A percentile compares a stretch with the other conserved stretches of the same genome.
Conservation (phyloP, 2,113 vertebrate species). For the Polypterus bichir region DNA sequence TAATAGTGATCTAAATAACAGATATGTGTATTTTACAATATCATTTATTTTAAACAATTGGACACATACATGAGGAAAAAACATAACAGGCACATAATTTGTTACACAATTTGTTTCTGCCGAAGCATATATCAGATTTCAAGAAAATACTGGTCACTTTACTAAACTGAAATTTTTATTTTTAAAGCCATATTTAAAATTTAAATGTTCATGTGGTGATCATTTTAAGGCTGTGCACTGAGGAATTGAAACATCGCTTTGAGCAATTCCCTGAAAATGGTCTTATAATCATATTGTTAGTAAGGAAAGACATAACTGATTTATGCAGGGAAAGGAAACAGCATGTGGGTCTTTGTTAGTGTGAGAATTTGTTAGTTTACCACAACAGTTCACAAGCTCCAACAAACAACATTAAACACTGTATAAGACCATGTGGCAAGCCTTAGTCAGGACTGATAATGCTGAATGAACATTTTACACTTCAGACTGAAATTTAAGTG, state of each 20-base stretch:
- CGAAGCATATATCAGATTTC: not conserved
- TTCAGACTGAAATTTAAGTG: not conserved
- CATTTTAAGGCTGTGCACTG: not conserved
- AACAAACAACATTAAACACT: no score
- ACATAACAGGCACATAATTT: not conserved
- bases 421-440: not conserved
- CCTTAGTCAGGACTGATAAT: not conserved
- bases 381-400: no score
- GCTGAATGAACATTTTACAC: not conserved
- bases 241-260: no score
- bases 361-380: not conserved
- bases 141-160: not conserved
- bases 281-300: conserved; percentile 4
- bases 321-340: not conserved
- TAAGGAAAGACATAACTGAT: not conserved
- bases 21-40: not conserved
- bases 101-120: not conserved
- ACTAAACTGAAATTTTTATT: not conserved
- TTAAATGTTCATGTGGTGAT: not conserved
- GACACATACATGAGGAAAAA: not conserved
- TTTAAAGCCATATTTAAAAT: not conserved
- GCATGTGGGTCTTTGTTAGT: not conserved
- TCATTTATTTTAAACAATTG: not conserved
- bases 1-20: not conserved
- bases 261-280: not conserved